phyloP scores from a whole-genome alignment of 2,797 vertebrate species.

The Tokudaia tokunoshimensis region DNA sequence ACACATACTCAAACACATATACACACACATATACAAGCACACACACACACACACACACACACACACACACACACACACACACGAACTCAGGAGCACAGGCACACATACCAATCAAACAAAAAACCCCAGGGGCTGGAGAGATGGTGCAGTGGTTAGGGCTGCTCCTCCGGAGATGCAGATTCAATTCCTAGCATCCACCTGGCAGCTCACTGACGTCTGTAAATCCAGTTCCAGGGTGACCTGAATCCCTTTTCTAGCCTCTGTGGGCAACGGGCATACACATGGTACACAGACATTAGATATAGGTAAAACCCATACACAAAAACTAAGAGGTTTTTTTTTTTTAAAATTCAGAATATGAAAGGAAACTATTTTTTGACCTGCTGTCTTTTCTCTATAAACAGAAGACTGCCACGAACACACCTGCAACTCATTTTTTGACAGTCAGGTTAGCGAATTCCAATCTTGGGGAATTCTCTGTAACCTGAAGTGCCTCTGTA shows the following conservation, averaged over 20 bases:
- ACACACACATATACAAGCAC: neutral
- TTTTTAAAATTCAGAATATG: too few species aligned
- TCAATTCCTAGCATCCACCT: neutral
- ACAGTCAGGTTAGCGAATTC: neutral
- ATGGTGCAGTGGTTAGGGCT: neutral
- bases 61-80: neutral
- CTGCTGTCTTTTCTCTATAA: neutral
- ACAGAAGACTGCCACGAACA: neutral
- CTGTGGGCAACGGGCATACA: neutral
- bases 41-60: neutral
- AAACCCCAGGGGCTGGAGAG: neutral
- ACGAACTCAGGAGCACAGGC: neutral
- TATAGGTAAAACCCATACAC: neutral
- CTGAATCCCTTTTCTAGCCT: neutral
- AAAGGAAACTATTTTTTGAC: neutral
- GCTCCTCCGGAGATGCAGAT: neutral
- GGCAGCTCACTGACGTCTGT: neutral
- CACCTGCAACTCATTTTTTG: neutral
- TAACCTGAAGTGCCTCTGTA: neutral
- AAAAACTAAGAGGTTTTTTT: neutral
- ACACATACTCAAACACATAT: neutral
- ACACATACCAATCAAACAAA: neutral
- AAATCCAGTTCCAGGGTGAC: neutral
- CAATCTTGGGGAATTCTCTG: slow-evolving; percentile 26
- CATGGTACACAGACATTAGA: neutral